Conservation (phyloP, 23 tunicate genomes). For the Aplidium turbinatum region DNA sequence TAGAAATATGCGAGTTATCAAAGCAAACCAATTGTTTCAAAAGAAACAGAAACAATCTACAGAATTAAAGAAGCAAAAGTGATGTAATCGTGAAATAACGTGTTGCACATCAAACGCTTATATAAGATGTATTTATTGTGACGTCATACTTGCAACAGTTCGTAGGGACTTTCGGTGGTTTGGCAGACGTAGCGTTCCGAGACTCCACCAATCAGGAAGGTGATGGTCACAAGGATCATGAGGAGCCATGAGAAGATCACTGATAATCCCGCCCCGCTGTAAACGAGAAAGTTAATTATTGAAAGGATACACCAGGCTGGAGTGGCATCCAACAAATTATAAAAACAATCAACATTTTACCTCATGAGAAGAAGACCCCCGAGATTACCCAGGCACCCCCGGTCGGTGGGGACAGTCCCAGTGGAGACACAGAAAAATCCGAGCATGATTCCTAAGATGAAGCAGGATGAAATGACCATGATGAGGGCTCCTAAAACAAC, state of each 20-base stretch:
- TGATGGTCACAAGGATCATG: constrained; percentile 67
- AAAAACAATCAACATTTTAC: constrained; percentile 3
- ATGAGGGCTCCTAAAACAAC: constrained; percentile 41
- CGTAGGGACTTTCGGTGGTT: constrained; percentile 41
- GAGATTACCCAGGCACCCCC: constrained; percentile 38
- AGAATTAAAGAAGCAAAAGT: too few relatives aligned
- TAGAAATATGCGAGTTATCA: too few relatives aligned
- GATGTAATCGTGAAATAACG: too few relatives aligned
- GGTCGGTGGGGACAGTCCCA: constrained; percentile 11
- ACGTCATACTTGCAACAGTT: constrained; percentile 40
- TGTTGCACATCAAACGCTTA: not conserved
- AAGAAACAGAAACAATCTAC: too few relatives aligned
- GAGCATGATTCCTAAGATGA: constrained; percentile 34
- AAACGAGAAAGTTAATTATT: constrained; percentile 25
- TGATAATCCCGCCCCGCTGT: constrained; percentile 68
- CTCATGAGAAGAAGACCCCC: constrained; percentile 67
- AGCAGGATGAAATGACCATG: constrained; percentile 23
- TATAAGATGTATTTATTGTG: not conserved
- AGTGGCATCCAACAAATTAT: too few relatives aligned
- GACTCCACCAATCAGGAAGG: constrained; percentile 78
- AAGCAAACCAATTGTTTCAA: too few relatives aligned
- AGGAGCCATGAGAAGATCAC: constrained; percentile 78
- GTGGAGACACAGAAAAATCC: constrained; percentile 38
- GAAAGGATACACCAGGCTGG: too few relatives aligned
- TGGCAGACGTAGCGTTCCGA: constrained; percentile 79